Base-by-base conservation (phyloP, 2,888 invertebrate species). In the Panopea generosa region DNA sequence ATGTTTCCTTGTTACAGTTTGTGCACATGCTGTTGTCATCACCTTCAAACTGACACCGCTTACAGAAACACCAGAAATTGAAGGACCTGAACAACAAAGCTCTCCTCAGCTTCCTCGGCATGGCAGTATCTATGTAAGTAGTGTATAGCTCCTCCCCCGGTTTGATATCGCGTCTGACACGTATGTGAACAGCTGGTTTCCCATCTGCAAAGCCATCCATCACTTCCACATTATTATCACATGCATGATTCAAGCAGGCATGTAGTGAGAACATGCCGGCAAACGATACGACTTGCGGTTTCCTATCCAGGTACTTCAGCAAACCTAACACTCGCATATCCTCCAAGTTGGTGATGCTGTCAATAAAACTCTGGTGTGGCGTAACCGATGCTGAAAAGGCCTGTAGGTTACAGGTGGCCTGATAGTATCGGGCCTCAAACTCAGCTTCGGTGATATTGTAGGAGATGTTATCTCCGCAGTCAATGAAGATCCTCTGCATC, bases 21-120 rank as follows among this genome's bases (percentile, higher is more conserved):
- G 89, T 89, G 66, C 90, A 90, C 2, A 66, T 60, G 0, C 81
- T 73, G 4, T 86, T 77, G 49, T 87, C 86, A 57, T 88, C 89
- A 0, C 90, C 90, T 67, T 90, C 90, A 56, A 86, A 87, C 52
- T 84, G 80, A 62, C 90, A 90, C 11, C 88, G 82, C 20, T 67
- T 81, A 55, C 90, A 90, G 40, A 84, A 81, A 61, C 90, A 90
- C 90, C 90, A 90, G 74, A 90, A 90, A 66, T 89, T 89, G 78
- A 89, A 90, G 2, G 89, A 89, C 67, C 87, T 85, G 69, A 82
- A 90, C 14, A 90, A 77, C 90, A 89, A 90, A 18, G 90, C 88
- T 18, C 89, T 78, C 2, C 90, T 80, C 45, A 89, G 68, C 62
- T 84, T 83, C 43, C 87, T 79, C 0, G 88, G 87, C 86, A 90